Evolutionary conservation across 2,888 invertebrate genomes (phyloP).

Genomic region (Leucophora obtusa): DNA sequence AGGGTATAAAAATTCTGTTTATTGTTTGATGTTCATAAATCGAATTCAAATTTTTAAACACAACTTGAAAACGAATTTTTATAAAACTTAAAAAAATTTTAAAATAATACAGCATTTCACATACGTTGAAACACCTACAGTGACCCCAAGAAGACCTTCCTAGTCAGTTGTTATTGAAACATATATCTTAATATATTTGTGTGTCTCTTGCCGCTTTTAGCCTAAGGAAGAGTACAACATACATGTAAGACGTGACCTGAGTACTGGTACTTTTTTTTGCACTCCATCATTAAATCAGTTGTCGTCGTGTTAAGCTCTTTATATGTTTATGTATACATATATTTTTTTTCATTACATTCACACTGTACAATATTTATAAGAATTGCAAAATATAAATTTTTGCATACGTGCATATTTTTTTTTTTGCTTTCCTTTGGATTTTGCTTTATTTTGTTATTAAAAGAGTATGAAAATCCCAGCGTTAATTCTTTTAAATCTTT

Average conservation of each 20-base stretch:
- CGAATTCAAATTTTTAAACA: too few relatives aligned
- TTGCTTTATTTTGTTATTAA: neutral
- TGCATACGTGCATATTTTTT: neutral
- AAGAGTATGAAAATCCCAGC: neutral
- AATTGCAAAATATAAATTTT: neutral
- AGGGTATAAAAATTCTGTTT: too few relatives aligned
- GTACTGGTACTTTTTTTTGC: slow-evolving; percentile 19
- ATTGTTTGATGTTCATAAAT: too few relatives aligned
- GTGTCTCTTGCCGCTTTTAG: neutral
- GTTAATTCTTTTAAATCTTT: neutral
- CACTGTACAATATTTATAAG: neutral
- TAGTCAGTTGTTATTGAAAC: too few relatives aligned
- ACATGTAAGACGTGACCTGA: slow-evolving; percentile 34
- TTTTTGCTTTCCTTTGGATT: neutral
- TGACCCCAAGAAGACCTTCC: too few relatives aligned
- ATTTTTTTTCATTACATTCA: neutral
- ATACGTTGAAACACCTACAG: too few relatives aligned
- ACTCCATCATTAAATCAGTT: neutral
- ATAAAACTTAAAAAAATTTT: too few relatives aligned
- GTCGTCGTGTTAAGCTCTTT: neutral
- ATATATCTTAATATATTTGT: too few relatives aligned
- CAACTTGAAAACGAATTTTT: too few relatives aligned
- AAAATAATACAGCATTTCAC: too few relatives aligned
- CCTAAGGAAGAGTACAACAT: neutral
- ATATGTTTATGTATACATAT: neutral